Evolutionary conservation across 2,888 invertebrate species (phyloP), one percentile per base, ranked within the genome.

Genomic region (Pseudanteris insignis): DNA sequence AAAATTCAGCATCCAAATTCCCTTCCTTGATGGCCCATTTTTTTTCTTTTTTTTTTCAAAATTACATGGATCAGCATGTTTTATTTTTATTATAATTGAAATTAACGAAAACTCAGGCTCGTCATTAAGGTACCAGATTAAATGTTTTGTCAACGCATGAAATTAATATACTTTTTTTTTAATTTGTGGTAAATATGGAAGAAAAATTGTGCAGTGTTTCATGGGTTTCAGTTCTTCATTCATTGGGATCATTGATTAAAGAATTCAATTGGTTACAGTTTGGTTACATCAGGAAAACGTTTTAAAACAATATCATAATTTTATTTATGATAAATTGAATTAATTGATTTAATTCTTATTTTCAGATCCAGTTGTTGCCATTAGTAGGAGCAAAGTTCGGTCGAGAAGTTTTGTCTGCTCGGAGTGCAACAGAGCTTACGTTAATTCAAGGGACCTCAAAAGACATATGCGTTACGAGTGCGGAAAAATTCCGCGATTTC

Each of bases 401-500:
- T 51, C 54, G 18, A 54, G 50, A 72, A 64, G 58, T 14, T 64
- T 60, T 44, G 12, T 66, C 40, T 68, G 66, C 44, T 4, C 7
- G 10, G 58, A 64, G 25, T 66, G 64, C 57, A 53, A 53, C 41
- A 33, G 58, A 50, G 59, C 46, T 21, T 66, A 66, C 47, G 57
- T 62, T 41, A 53, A 59, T 38, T 54, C 40, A 11, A 36, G 58
- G 12, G 67, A 67, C 61, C 58, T 72, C 12, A 67, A 59, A 26
- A 64, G 66, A 28, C 73, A 73, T 37, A 60, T 67, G 30, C 57
- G 59, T 36, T 78, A 71, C 67, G 77, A 76, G 48, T 81, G 81
- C 58, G 78, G 79, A 43, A 75, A 77, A 69, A 66, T 68, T 12
- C 79, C 79, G 18, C 70, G 77, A 1, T 81, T 80, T 66, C 67